Base-by-base conservation (phyloP, 2,797 vertebrate genomes). In the Tenualosa thibaudeaui region DNA sequence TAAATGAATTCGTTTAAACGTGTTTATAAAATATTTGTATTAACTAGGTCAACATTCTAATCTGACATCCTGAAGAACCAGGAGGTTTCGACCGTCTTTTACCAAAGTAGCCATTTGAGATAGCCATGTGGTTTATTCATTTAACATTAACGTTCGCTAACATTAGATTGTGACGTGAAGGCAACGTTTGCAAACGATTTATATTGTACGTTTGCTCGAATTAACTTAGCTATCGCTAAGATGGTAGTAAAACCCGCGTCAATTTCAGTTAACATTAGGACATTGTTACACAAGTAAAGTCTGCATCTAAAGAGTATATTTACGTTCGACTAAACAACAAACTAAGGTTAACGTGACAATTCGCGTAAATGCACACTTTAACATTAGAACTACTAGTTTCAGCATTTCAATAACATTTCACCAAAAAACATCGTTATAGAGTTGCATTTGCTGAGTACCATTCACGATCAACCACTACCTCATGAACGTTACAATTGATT, bases 401-500 rank as follows among this genome's bases (percentile, higher is more conserved):
- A 51, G 7, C 50, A 51, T 51, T 12, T 51, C 50, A 51, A 7
- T 51, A 51, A 51, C 10, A 51, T 9, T 51, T 51, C 7, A 51
- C 50, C 50, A 51, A 10, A 31, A 51, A 51, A 9, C 50, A 40
- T 26, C 51, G 24, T 40, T 3, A 3, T 58, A 13, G 40, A 4
- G 9, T 22, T 54, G 54, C 22, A 53, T 31, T 22, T 4, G 17
- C 60, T 13, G 26, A 50, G 22, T 40, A 22, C n/a, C 17, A 10
- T 65, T 13, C 49, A 56, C 60, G 58, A 4, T 82, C 19, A 5
- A 0, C 19, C 24, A 68, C 46, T 49, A 49, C 7, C 46, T 49
- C 46, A 51, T 9, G 50, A 46, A 46, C 4, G 31, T 43, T 46
- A 46, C 24, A 81, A 81, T 17, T 43, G 58, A 88, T 92, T 94